These are phyloP conservation scores for Labia minor DNA, from an alignment of 2,888 invertebrate species.

Conservation along the genomic window DNA sequence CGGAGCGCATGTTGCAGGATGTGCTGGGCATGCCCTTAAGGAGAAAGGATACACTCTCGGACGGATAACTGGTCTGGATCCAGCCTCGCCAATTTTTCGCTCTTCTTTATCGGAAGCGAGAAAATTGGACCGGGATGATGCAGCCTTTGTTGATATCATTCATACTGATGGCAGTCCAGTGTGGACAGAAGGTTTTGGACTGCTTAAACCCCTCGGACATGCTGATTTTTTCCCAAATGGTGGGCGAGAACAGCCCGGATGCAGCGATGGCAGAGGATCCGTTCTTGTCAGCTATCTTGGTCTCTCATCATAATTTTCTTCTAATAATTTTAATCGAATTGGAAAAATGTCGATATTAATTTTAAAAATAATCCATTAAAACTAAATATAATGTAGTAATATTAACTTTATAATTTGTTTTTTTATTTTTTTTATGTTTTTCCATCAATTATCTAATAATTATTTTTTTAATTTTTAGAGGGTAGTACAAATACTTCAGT, in stretches of 20 bases:
- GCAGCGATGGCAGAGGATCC: constrained; percentile 44
- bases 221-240: constrained; percentile 52
- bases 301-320: too few relatives aligned
- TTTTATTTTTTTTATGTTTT: not conserved
- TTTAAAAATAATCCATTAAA: too few relatives aligned
- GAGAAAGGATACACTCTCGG: constrained; percentile 38
- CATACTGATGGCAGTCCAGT: constrained; percentile 53
- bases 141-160: constrained; percentile 54
- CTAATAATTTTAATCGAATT: too few relatives aligned
- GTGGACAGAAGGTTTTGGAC: constrained; percentile 49
- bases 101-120: constrained; percentile 42
- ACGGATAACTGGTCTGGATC: constrained; percentile 49
- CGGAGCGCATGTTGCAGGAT: constrained; percentile 50
- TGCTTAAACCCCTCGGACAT: constrained; percentile 48
- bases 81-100: constrained; percentile 49
- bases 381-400: too few relatives aligned
- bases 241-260: constrained; percentile 49
- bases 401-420: too few relatives aligned
- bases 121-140: constrained; percentile 50
- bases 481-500: constrained; percentile 39
- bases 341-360: not conserved
- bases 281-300: constrained; percentile 47
- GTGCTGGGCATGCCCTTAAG: constrained; percentile 45
- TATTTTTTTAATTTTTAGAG: constrained; percentile 32
- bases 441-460: not conserved